Evolutionary conservation across 2,113 vertebrate genomes (phyloP).

Genomic region (Upupa epops): DNA sequence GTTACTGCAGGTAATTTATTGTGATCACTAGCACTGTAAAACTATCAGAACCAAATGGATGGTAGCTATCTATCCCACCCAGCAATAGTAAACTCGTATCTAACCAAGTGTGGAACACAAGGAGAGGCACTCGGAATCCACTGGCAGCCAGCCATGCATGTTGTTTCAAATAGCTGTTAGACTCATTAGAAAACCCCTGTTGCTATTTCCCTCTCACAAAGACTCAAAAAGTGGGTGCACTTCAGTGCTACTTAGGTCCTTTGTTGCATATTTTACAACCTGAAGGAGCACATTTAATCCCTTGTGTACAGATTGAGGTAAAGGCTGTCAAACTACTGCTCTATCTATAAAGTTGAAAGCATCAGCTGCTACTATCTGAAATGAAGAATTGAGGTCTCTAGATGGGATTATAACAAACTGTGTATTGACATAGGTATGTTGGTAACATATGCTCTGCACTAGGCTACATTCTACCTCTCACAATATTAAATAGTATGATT

Average conservation of each 20-base stretch:
- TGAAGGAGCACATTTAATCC: background rate
- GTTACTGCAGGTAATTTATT: background rate
- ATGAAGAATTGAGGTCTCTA: background rate
- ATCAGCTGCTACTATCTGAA: background rate
- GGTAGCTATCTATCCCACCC: background rate
- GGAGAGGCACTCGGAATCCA: background rate
- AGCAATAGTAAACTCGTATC: fast-evolving
- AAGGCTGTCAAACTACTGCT: background rate
- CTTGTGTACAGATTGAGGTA: fast-evolving
- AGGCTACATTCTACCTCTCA: background rate
- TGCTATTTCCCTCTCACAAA: background rate
- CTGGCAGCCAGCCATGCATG: background rate
- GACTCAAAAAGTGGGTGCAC: background rate
- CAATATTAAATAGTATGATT: background rate
- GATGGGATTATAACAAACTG: background rate
- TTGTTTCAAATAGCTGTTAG: background rate
- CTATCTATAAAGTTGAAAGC: background rate
- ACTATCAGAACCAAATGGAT: background rate
- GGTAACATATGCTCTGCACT: background rate
- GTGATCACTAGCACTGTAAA: background rate
- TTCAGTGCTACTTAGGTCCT: background rate
- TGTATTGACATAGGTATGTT: background rate
- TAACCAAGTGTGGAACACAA: background rate
- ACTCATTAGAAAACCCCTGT: background rate
- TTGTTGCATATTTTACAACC: background rate